Evolutionary conservation across 2,113 vertebrate genomes (phyloP).

Genomic region (Tychaedon coryphoeus): DNA sequence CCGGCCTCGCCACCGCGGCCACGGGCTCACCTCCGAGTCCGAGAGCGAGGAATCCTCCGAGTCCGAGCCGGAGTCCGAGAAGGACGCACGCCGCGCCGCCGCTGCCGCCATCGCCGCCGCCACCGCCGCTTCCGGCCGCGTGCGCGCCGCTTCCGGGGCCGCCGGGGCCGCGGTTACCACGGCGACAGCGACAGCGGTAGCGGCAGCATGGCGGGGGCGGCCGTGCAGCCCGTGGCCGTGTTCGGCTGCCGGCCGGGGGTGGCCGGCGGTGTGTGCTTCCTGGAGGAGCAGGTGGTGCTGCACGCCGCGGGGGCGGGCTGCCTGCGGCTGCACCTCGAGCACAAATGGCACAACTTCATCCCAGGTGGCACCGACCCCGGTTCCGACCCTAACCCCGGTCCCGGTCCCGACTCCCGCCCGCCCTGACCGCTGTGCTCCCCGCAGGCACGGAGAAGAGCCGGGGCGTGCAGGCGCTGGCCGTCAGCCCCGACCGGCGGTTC

Average conservation of each 20-base stretch:
- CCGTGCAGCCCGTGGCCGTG: conserved; percentile 74
- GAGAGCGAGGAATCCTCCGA: conserved; percentile 22
- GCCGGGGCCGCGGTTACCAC: neutral
- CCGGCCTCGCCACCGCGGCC: neutral
- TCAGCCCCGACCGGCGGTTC: conserved; percentile 84
- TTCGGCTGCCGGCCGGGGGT: conserved; percentile 83
- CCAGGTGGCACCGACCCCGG: conserved; percentile 72
- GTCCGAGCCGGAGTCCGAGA: neutral
- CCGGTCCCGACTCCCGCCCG: rapidly evolving
- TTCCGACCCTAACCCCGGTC: rapidly evolving
- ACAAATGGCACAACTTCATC: conserved; percentile 85
- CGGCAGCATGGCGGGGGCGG: conserved; percentile 44
- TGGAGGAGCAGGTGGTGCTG: conserved; percentile 85
- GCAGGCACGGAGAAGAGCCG: conserved; percentile 75
- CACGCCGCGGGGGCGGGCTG: conserved; percentile 86
- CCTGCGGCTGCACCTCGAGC: conserved; percentile 82
- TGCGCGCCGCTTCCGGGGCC: neutral
- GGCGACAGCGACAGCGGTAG: neutral
- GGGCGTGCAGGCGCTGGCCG: conserved; percentile 81
- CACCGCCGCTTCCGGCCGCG: neutral
- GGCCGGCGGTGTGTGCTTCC: conserved; percentile 82
- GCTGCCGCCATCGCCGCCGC: neutral
- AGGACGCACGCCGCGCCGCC: rapidly evolving
- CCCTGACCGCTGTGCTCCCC: neutral
- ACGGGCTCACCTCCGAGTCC: conserved; percentile 6